Evolutionary conservation across 2,797 vertebrate species (phyloP).

Genomic region (Bucorvus abyssinicus): DNA sequence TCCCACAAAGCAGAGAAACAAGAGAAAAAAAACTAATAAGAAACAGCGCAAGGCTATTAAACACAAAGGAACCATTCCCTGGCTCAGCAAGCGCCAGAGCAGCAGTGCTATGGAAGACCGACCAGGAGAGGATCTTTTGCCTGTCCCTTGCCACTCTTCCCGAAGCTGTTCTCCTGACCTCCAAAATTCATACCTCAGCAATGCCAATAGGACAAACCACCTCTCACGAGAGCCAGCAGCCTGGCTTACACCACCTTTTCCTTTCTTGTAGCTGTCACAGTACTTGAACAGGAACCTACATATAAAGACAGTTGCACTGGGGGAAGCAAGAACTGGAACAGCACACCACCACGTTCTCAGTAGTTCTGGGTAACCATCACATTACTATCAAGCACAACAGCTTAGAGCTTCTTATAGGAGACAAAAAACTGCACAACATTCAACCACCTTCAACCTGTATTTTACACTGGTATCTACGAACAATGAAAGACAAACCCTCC

Average conservation of each 20-base stretch:
- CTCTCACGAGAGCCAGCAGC: not conserved
- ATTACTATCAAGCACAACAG: not conserved
- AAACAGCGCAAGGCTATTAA: not conserved
- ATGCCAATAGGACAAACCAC: not conserved
- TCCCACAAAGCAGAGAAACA: not conserved
- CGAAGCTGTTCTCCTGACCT: not conserved
- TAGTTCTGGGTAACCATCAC: not conserved
- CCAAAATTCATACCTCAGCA: not conserved
- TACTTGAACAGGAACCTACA: not conserved
- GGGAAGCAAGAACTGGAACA: not conserved
- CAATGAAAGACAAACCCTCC: not conserved
- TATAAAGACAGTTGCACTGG: accelerated
- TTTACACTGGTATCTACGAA: not conserved
- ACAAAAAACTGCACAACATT: not conserved
- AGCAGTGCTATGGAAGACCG: accelerated
- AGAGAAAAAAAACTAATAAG: not conserved
- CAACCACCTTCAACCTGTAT: not conserved
- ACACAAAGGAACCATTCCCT: not conserved
- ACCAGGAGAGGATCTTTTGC: not conserved
- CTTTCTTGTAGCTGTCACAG: not conserved
- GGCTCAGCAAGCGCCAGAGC: not conserved
- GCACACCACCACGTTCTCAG: not conserved
- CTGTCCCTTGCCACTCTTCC: not conserved
- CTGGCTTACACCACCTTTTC: not conserved
- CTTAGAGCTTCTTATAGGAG: not conserved